Percentiles rank a stretch among this genome's conserved stretches.
Evolutionary conservation across 2,797 vertebrate genomes (phyloP).

Genomic region (Tachyglossus aculeatus): DNA sequence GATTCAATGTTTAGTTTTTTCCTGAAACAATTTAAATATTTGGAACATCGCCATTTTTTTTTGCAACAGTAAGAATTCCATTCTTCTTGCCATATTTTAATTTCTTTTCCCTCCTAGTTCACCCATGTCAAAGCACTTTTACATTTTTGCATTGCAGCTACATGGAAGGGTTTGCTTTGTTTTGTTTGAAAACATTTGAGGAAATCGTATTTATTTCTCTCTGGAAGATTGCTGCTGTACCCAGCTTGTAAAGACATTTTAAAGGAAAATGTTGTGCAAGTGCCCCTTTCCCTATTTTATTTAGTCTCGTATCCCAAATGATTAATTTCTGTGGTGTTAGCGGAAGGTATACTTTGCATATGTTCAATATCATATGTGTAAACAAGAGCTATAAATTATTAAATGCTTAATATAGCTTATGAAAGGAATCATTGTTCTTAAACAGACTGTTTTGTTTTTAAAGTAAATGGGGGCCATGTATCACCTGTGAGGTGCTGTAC

Average conservation of each 20-base stretch:
- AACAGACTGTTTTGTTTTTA: conserved; percentile 49
- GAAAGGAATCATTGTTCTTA: conserved; percentile 67
- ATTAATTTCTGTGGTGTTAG: conserved; percentile 46
- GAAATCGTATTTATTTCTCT: conserved; percentile 34
- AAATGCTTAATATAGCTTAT: conserved; percentile 42
- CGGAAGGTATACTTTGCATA: conserved; percentile 57
- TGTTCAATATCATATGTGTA: conserved; percentile 62
- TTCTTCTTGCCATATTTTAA: not conserved
- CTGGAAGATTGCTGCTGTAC: conserved; percentile 23
- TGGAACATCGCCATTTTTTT: conserved; percentile 48
- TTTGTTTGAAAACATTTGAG: conserved; percentile 18
- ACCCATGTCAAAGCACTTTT: conserved; percentile 18
- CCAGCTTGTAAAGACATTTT: conserved; percentile 26
- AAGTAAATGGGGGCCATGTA: conserved; percentile 43
- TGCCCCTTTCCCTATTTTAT: conserved; percentile 26
- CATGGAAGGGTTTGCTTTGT: not conserved
- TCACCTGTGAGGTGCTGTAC: conserved; percentile 52
- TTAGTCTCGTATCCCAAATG: conserved; percentile 46
- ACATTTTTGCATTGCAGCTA: not conserved
- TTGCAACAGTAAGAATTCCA: conserved; percentile 31
- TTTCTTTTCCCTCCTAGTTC: conserved; percentile 30
- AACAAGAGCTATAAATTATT: conserved; percentile 68
- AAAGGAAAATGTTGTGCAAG: conserved; percentile 35
- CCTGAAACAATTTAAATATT: conserved; percentile 62
- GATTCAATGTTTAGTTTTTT: conserved; percentile 65